A percentile compares a stretch with the other conserved stretches of the same genome.
Evolutionary conservation across 2,888 invertebrate species (phyloP).

Genomic region (Pantelozetes paolii): DNA sequence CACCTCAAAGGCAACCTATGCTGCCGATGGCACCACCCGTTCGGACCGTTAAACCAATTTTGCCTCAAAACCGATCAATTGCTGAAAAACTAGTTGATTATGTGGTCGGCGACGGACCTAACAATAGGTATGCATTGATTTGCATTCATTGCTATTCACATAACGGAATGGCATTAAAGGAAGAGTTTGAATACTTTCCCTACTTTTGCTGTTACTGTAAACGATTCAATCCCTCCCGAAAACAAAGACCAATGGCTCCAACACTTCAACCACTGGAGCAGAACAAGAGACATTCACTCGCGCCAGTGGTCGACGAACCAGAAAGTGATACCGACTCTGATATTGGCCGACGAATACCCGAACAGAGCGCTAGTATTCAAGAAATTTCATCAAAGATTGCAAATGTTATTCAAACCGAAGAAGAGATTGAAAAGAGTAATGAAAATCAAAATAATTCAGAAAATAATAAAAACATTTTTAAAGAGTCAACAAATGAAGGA

Average conservation of each 20-base stretch:
- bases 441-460: not conserved
- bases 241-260: constrained; percentile 63
- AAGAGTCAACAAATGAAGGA: too few species aligned
- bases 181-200: constrained; percentile 69
- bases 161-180: constrained; percentile 78
- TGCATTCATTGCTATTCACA: constrained; percentile 84
- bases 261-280: constrained; percentile 41
- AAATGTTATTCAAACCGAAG: not conserved
- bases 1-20: not conserved
- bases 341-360: not conserved
- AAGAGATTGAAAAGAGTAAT: not conserved
- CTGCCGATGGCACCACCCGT: not conserved
- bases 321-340: constrained; percentile 40
- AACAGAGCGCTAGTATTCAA: constrained; percentile 5
- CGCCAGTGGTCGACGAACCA: constrained; percentile 40
- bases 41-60: constrained; percentile 59
- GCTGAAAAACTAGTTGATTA: constrained; percentile 89
- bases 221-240: constrained; percentile 77
- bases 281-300: not conserved
- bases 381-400: too few species aligned
- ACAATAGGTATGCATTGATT: constrained; percentile 88
- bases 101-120: constrained; percentile 89
- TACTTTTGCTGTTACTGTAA: constrained; percentile 90
- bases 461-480: not conserved
- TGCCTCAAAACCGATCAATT: constrained; percentile 69